Conservation (phyloP, 2,113 vertebrate species). For the Phoxinus phoxinus region DNA sequence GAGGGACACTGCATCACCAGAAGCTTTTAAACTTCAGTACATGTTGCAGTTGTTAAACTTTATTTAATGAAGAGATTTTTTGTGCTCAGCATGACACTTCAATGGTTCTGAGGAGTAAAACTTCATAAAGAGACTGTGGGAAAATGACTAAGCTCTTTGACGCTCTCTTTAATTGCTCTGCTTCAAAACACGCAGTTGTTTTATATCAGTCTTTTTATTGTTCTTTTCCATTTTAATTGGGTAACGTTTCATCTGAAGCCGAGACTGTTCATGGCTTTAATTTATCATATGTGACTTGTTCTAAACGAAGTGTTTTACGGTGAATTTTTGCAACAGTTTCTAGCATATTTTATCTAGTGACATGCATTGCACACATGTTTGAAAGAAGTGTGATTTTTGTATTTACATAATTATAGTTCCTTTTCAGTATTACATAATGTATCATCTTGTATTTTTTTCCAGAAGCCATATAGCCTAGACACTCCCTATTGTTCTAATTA, state of each 20-base stretch:
- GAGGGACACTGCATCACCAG: background rate
- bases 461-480: slow-evolving; percentile 1
- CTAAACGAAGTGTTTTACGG: background rate
- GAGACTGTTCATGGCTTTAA: slow-evolving; percentile 17
- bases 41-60: background rate
- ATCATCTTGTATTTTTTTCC: background rate
- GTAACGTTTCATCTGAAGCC: slow-evolving; percentile 12
- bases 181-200: background rate
- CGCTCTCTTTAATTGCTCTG: background rate
- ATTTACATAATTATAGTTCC: background rate
- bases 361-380: background rate
- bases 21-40: background rate
- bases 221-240: background rate
- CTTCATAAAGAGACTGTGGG: background rate
- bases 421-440: background rate
- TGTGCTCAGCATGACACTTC: background rate
- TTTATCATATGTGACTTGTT: background rate
- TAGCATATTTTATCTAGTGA: background rate
- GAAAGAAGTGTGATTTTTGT: background rate
- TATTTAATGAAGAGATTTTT: background rate
- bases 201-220: slow-evolving; percentile 16
- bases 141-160: background rate
- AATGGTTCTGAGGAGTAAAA: background rate
- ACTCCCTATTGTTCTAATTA: background rate
- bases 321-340: background rate